Evolutionary conservation across 2,113 vertebrate species (phyloP).

Genomic region (Verasper variegatus): DNA sequence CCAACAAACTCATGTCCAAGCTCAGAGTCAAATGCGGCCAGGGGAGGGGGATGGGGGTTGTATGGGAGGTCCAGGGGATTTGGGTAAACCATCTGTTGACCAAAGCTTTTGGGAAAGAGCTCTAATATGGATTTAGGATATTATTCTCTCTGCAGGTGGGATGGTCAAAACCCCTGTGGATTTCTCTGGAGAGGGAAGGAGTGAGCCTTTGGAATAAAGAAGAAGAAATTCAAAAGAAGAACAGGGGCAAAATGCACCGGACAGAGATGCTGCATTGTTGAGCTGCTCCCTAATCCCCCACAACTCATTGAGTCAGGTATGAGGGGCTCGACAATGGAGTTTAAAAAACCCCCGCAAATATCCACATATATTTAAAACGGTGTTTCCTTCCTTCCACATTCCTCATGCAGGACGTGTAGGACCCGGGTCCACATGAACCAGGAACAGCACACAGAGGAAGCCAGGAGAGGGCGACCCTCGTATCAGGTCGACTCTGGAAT

Average conservation of each 20-base stretch:
- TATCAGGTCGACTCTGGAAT: neutral
- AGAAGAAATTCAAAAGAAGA: conserved; percentile 47
- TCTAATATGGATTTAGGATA: conserved; percentile 86
- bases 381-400: conserved; percentile 23
- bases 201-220: conserved; percentile 19
- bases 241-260: conserved; percentile 34
- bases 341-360: conserved; percentile 9
- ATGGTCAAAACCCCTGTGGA: conserved; percentile 74
- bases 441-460: conserved; percentile 4
- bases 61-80: conserved; percentile 77
- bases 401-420: conserved; percentile 6
- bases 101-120: conserved; percentile 83
- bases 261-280: conserved; percentile 11
- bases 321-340: conserved; percentile 34
- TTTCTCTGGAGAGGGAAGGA: conserved; percentile 61
- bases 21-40: conserved; percentile 61
- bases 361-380: conserved; percentile 2
- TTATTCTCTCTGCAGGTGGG: conserved; percentile 85
- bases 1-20: conserved; percentile 71
- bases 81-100: conserved; percentile 85
- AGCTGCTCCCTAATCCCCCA: conserved; percentile 54
- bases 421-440: conserved; percentile 31
- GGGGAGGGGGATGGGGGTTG: conserved; percentile 31
- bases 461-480: conserved; percentile 16
- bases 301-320: conserved; percentile 53